Conservation (phyloP, 2,113 vertebrate species). For the Oenanthe melanoleuca region DNA sequence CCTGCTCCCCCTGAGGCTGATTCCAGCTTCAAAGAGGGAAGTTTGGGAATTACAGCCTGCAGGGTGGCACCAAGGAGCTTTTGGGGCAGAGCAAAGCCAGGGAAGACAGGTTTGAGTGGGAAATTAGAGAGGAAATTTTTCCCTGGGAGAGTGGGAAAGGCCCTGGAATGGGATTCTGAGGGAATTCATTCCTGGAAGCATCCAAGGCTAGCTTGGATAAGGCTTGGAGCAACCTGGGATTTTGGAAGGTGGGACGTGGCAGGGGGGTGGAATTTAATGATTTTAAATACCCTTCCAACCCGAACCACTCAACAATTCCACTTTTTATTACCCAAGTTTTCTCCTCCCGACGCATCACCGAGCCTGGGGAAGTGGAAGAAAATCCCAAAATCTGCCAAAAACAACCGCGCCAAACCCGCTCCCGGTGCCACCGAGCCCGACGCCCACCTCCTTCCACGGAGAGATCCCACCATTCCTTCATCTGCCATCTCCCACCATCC, state of each 20-base stretch:
- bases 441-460: slow-evolving; percentile 13
- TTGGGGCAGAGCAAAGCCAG: background rate
- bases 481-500: slow-evolving; percentile 13
- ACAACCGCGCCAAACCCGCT: background rate
- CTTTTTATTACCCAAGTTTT: background rate
- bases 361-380: background rate
- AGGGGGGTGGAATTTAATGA: background rate
- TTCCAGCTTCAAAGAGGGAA: background rate
- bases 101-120: background rate
- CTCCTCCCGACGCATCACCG: rapidly evolving
- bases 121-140: background rate
- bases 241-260: background rate
- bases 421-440: background rate
- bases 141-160: background rate
- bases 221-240: background rate
- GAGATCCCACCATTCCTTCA: background rate
- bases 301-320: background rate
- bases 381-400: background rate
- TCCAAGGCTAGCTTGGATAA: background rate
- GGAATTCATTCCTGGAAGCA: background rate
- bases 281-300: background rate
- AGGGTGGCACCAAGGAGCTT: background rate
- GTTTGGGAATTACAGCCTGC: background rate
- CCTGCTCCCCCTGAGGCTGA: background rate
- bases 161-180: background rate